Evolutionary conservation across 2,113 vertebrate species (phyloP).

Genomic region (Catharus bicknelli): DNA sequence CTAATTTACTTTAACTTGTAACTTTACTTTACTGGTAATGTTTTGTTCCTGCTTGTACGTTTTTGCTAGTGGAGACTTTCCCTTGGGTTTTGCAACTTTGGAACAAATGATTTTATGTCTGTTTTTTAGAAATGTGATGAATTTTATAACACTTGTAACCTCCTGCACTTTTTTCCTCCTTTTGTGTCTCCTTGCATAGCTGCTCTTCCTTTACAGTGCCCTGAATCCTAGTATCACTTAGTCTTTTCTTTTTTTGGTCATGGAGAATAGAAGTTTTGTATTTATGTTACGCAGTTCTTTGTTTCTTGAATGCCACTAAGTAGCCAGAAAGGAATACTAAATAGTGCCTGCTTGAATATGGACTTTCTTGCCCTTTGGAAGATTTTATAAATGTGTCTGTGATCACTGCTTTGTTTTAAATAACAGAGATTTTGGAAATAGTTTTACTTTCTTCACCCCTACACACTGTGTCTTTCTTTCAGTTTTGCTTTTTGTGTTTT

Average conservation of each 20-base stretch:
- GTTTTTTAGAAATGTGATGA: not conserved
- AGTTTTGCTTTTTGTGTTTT: not conserved
- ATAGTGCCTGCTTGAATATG: not conserved
- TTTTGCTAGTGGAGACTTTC: not conserved
- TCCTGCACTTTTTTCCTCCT: not conserved
- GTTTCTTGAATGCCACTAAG: not conserved
- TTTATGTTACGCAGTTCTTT: conserved; percentile 8
- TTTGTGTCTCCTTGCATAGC: not conserved
- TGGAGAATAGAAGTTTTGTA: not conserved
- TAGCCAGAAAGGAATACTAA: not conserved
- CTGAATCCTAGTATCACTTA: not conserved
- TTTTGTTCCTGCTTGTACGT: not conserved
- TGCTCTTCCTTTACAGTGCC: not conserved
- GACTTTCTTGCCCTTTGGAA: fast-evolving
- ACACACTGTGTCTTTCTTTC: not conserved
- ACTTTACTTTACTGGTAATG: too few relatives aligned
- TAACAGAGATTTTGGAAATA: not conserved
- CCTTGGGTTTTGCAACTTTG: not conserved
- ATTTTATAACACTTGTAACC: not conserved
- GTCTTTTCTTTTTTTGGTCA: conserved; percentile 34
- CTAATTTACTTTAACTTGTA: not conserved
- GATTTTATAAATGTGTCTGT: not conserved
- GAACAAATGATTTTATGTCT: not conserved
- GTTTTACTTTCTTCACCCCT: not conserved
- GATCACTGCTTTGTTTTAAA: not conserved